Evolutionary conservation across 2,113 vertebrate species (phyloP).

Genomic region (Gallinago media): DNA sequence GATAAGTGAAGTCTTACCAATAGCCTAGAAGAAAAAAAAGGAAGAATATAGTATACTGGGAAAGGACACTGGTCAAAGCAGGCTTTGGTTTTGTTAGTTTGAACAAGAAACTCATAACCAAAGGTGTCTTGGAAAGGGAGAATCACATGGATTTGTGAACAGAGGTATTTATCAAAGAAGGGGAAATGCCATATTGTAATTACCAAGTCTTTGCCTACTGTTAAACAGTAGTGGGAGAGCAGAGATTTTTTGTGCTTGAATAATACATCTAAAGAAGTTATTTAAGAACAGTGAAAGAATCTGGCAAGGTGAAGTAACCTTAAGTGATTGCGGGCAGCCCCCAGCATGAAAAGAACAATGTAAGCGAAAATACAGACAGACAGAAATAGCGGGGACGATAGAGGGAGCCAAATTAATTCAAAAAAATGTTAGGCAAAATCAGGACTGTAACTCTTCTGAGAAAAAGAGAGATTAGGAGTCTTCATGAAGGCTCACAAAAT

Average conservation of each 20-base stretch:
- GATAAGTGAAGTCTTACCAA: background rate
- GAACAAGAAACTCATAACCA: background rate
- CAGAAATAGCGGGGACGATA: slow-evolving; percentile 56
- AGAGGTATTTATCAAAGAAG: background rate
- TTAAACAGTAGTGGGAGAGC: background rate
- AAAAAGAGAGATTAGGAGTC: slow-evolving; percentile 29
- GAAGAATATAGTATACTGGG: background rate
- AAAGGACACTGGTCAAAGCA: background rate
- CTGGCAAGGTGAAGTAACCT: background rate
- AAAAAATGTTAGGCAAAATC: slow-evolving; percentile 52
- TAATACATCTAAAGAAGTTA: background rate
- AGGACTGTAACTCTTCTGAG: background rate
- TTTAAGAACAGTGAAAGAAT: background rate
- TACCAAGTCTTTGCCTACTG: background rate
- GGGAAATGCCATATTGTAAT: background rate
- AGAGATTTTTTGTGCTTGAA: background rate
- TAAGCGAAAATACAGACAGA: background rate
- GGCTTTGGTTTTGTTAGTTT: background rate
- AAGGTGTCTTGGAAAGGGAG: background rate
- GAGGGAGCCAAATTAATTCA: slow-evolving; percentile 74
- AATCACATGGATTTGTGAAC: background rate
- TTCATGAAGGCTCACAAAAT: slow-evolving; percentile 47
- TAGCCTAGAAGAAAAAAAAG: background rate
- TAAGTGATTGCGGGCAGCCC: background rate
- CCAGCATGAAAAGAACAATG: slow-evolving; percentile 14